phyloP scores from a whole-genome alignment of 2,888 invertebrate genomes.

The Carpatolechia fugitivella region DNA sequence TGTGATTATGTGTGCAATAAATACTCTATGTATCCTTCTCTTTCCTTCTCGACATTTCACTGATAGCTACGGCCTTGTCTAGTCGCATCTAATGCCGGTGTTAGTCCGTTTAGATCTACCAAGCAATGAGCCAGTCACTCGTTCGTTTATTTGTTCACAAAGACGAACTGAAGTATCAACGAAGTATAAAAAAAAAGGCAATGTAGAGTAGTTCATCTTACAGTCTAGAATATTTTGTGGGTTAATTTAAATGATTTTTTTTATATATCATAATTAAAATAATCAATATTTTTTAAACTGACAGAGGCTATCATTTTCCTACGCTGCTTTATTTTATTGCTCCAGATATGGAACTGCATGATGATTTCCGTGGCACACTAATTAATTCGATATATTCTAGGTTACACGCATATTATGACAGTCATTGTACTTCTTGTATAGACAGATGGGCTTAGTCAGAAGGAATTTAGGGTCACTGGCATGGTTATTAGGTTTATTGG shows the following conservation, averaged over 20 bases:
- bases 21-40: conserved; percentile 74
- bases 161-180: too few species aligned
- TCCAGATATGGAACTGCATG: too few species aligned
- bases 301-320: too few species aligned
- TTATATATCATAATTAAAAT: too few species aligned
- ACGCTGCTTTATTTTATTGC: not conserved
- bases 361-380: conserved; percentile 22
- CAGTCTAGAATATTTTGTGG: too few species aligned
- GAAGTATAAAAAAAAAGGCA: too few species aligned
- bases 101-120: conserved; percentile 62
- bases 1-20: conserved; percentile 74
- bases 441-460: conserved; percentile 49
- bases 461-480: conserved; percentile 46
- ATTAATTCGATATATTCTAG: conserved; percentile 40
- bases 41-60: conserved; percentile 78
- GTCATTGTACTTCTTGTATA: conserved; percentile 36
- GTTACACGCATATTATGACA: conserved; percentile 38
- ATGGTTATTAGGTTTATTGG: conserved; percentile 39
- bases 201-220: too few species aligned
- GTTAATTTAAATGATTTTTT: too few species aligned
- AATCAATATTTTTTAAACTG: too few species aligned
- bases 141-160: not conserved
- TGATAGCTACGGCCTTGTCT: conserved; percentile 79
- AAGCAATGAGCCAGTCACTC: conserved; percentile 36
- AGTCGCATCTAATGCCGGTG: conserved; percentile 79